Base-by-base conservation (phyloP, 2,797 vertebrate species). In the Diplodus puntazzo region DNA sequence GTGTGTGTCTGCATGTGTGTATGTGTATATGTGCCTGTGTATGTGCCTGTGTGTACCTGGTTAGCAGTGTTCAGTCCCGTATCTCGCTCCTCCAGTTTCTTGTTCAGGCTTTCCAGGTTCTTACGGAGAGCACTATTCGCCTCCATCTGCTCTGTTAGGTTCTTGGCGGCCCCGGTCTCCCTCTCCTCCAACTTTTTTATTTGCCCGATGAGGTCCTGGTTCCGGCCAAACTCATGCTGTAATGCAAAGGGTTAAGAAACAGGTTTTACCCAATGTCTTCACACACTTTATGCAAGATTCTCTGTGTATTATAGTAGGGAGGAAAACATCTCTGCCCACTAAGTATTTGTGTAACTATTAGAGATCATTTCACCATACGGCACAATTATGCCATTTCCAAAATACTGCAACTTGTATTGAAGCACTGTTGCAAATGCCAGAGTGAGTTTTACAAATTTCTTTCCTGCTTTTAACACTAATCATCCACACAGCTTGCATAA, bases 171-270 rank as follows among this genome's bases (percentile, higher is more conserved):
- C 59, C 96, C 96, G 0, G 81, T 80, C 82, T 96, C 97, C 64
- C 95, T 95, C 25, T 98, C 97, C 88, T 97, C 96, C 27, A 97
- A 91, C 48, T 96, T 95, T 79, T 96, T 97, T 9, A 99, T 95
- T 20, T 92, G 94, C 0, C 93, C 92, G 69, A 96, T 85, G 54
- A 99, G 95, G 13, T 97, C 97, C 88, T 97, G 96, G 90, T 97
- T 99, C 20, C 95, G 94, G 81, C 97, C 96, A 1, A 96, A 90
- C 88, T 97, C 96, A 0, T 97, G 96, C 98, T 99, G 39, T 11
- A 59, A 70, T 7, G 67, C 13, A 17, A 76, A 23, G 43, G 25
- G 30, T 27, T 58, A 2, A 67, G 6, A 65, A 53, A 57, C 13
- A 46, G 0, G n/a, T 50, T 69, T 57, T n/a, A 25, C 7, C 4